Evolutionary conservation across 2,797 vertebrate species (phyloP).

Genomic region (Emydoidea blandingii): DNA sequence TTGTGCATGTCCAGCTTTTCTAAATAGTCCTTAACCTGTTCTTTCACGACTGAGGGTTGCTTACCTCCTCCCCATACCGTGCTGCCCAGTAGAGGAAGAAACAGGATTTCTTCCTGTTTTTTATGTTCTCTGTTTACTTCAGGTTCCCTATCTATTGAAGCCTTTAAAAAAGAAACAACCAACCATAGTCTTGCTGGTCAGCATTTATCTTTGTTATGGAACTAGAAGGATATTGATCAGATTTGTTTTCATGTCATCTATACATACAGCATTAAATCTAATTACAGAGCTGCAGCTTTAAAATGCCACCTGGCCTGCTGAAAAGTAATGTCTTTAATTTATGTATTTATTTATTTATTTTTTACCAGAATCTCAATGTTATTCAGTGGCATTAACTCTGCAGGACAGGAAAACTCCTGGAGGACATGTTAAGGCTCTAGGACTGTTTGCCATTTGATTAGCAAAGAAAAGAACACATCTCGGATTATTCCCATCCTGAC

Average conservation of each 20-base stretch:
- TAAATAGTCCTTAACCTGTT: too few relatives aligned
- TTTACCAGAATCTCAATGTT: not conserved
- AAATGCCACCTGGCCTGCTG: not conserved
- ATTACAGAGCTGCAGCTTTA: not conserved
- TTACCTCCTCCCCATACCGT: too few relatives aligned
- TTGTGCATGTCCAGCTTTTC: too few relatives aligned
- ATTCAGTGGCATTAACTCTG: not conserved
- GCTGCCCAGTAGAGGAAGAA: too few relatives aligned
- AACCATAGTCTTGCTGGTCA: not conserved
- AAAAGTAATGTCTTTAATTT: not conserved
- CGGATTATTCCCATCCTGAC: not conserved
- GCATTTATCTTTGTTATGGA: not conserved
- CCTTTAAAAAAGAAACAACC: not conserved
- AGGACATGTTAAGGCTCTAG: not conserved
- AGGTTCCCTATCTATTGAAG: not conserved
- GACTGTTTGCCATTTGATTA: fast-evolving
- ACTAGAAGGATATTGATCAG: not conserved
- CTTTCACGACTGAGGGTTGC: too few relatives aligned
- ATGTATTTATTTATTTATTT: fast-evolving
- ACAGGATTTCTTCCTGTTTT: not conserved
- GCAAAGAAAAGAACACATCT: not conserved
- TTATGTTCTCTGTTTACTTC: slow-evolving; percentile 3
- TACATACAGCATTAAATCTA: not conserved
- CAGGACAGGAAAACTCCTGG: not conserved
- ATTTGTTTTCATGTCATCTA: not conserved